phyloP scores from a whole-genome alignment of 2,797 vertebrate genomes.

The Megalops cyprinoides region DNA sequence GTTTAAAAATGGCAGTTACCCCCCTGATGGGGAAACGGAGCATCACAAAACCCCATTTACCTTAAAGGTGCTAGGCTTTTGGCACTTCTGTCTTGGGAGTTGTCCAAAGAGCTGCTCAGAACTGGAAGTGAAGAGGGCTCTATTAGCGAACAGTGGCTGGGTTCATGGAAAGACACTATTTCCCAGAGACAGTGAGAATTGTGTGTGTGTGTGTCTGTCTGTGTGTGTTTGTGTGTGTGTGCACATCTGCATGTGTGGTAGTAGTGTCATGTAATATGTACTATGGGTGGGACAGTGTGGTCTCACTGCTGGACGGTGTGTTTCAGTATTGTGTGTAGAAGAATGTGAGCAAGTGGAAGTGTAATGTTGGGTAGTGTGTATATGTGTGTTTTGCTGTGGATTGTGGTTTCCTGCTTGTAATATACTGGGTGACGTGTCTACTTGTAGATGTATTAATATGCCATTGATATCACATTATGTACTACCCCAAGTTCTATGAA shows the following conservation, averaged over 20 bases:
- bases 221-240: too few relatives aligned
- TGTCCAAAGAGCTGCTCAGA: not conserved
- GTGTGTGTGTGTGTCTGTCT: too few relatives aligned
- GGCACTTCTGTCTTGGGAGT: not conserved
- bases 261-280: not conserved
- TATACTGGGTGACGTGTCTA: too few relatives aligned
- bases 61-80: not conserved
- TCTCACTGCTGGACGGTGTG: not conserved
- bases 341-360: not conserved
- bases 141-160: not conserved
- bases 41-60: not conserved
- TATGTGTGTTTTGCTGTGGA: constrained; percentile 22
- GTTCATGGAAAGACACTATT: too few relatives aligned
- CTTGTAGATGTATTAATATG: too few relatives aligned
- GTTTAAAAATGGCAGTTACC: too few relatives aligned
- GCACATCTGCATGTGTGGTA: not conserved
- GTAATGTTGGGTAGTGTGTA: not conserved
- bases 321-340: not conserved
- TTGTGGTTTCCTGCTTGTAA: too few relatives aligned
- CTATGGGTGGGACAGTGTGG: not conserved
- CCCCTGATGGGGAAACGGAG: not conserved
- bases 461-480: too few relatives aligned
- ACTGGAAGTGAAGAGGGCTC: not conserved
- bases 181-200: too few relatives aligned
- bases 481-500: constrained; percentile 16